Percentiles rank a stretch among this genome's conserved stretches.
These are phyloP conservation scores for Polymixis flavicincta DNA, from an alignment of 2,888 invertebrate genomes.

Conservation along the genomic window DNA sequence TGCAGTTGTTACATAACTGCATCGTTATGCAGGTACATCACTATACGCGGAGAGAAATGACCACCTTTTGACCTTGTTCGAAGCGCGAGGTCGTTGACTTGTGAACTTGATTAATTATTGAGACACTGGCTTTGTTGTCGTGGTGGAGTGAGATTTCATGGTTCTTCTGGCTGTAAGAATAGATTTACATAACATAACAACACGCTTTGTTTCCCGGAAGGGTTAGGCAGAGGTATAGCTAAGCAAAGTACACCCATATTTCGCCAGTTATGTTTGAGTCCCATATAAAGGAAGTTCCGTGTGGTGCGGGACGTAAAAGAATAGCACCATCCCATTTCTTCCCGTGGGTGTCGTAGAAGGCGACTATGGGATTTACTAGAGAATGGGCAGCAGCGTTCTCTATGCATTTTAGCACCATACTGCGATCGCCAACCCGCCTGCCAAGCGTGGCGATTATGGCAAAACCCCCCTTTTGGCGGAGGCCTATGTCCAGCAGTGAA, in stretches of 20 bases:
- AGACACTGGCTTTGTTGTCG: slow-evolving; percentile 12
- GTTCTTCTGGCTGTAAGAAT: neutral
- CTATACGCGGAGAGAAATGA: slow-evolving; percentile 48
- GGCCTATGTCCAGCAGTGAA: no score
- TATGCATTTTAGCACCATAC: no score
- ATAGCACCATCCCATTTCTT: no score
- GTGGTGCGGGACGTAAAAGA: no score
- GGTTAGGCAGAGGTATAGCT: neutral
- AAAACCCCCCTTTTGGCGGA: no score
- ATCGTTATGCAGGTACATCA: slow-evolving; percentile 32
- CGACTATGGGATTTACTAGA: no score
- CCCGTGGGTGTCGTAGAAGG: no score
- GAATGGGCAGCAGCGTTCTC: no score
- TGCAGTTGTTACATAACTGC: slow-evolving; percentile 33
- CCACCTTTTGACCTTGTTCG: slow-evolving; percentile 59
- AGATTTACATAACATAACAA: neutral
- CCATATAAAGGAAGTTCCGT: no score
- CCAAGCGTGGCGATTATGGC: no score
- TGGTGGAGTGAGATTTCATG: neutral
- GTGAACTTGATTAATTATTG: slow-evolving; percentile 58
- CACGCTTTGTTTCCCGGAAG: neutral
- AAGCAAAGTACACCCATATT: neutral
- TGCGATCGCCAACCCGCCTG: no score
- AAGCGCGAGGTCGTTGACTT: slow-evolving; percentile 60
- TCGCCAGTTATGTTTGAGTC: neutral